Evolutionary conservation across 2,888 invertebrate species (phyloP).

Genomic region (Pyrrhia umbra): DNA sequence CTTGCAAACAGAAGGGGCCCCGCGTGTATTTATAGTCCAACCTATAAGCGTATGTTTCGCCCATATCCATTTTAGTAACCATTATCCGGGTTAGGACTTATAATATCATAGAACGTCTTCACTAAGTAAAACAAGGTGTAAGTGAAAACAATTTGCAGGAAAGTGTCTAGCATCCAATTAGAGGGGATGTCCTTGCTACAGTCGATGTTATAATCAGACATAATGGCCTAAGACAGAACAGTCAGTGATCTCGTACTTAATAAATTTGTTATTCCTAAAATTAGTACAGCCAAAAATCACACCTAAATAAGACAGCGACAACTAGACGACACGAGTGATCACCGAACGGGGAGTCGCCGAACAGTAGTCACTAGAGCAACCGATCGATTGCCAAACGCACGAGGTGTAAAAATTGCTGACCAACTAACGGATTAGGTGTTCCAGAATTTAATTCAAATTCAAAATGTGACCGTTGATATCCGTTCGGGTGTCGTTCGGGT

Average conservation of each 20-base stretch:
- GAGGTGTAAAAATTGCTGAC: background rate
- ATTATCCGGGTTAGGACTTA: constrained; percentile 64
- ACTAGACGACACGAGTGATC: constrained; percentile 25
- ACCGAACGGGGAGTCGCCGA: background rate
- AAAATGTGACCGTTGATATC: constrained; percentile 23
- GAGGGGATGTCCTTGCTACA: constrained; percentile 33
- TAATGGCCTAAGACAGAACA: constrained; percentile 23
- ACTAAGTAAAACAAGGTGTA: constrained; percentile 75
- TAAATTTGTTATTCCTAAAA: constrained; percentile 53
- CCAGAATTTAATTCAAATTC: constrained; percentile 12
- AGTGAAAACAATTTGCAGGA: constrained; percentile 75
- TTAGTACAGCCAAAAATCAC: constrained; percentile 68
- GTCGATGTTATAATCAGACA: constrained; percentile 38
- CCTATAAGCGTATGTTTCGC: constrained; percentile 28
- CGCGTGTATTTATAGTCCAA: constrained; percentile 12
- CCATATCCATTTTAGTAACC: constrained; percentile 32
- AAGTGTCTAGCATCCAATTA: constrained; percentile 64
- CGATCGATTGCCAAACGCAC: background rate
- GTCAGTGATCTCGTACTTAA: constrained; percentile 11
- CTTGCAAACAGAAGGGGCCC: constrained; percentile 54
- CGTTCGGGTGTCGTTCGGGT: constrained; percentile 30
- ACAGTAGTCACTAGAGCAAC: background rate
- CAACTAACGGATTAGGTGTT: constrained; percentile 6
- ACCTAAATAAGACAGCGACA: constrained; percentile 20
- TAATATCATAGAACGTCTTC: constrained; percentile 74